Evolutionary conservation across 2,888 invertebrate species (phyloP), one percentile per base, ranked within the genome.

Genomic region (Monochamus alternatus): DNA sequence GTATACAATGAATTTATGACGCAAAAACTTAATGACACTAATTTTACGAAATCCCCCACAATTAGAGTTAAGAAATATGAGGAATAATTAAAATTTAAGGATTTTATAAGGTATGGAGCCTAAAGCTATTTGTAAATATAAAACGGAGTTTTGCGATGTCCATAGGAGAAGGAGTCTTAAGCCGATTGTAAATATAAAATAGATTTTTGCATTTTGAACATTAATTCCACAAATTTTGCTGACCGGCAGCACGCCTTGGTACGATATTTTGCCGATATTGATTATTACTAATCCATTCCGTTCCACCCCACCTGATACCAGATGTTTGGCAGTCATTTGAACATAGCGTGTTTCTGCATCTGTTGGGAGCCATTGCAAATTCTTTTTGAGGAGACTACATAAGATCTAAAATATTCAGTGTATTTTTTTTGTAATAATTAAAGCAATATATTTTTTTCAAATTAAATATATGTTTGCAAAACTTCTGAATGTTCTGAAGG

Each of bases 231-330:
- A 74, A 12, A 81, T 74, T 74, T 80, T 81, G 10, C 81, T 81
- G 14, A 80, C 66, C 22, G 79, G 67, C 31, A 81, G 3, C 60
- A 79, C 75, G 3, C 78, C 76, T 58, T 81, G 81, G 64, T 74
- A 79, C 58, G 75, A 72, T 44, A 81, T 47, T 14, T 81, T 75
- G n/a, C 80, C 81, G 30, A 81, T 81, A 65, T 78, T 73, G 2
- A 22, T 22, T 22, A 79, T 70, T 58, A 75, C 75, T 32, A 80
- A 75, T 7, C 0, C 22, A 22, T 74, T 72, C 43, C 65, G 65
- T 66, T 80, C 79, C 5, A 73, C 67, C 14, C 81, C 81, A 14
- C 81, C 80, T 52, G 73, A 67, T 8, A 81, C 78, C 32, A 80
- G 68, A 59, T 79, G 78, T 55, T 80, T 75, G 44, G 75, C 70